phyloP scores from a whole-genome alignment of 2,888 invertebrate species.

The Brachylomia viminalis region DNA sequence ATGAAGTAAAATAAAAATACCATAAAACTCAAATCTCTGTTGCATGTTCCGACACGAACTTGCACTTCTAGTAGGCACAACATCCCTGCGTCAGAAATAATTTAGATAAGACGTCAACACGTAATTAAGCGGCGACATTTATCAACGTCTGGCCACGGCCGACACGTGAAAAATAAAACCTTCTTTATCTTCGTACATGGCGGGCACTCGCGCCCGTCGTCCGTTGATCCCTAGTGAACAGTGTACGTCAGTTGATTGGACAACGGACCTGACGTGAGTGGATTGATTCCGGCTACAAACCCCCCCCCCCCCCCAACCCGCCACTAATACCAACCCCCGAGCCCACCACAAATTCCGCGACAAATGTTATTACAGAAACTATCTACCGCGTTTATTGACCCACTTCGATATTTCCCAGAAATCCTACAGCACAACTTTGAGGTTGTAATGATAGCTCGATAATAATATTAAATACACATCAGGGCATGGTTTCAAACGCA shows the following conservation, averaged over 20 bases:
- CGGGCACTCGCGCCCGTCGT: slow-evolving; percentile 64
- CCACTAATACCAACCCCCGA: slow-evolving; percentile 59
- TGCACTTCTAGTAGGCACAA: slow-evolving; percentile 14
- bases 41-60: neutral
- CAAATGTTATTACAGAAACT: slow-evolving; percentile 87
- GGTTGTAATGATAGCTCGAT: slow-evolving; percentile 66
- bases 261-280: slow-evolving; percentile 86
- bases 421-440: slow-evolving; percentile 68
- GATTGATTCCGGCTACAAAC: slow-evolving; percentile 84
- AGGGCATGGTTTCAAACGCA: slow-evolving; percentile 53
- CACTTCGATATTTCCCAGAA: slow-evolving; percentile 74
- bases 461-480: slow-evolving; percentile 67
- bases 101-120: slow-evolving; percentile 65
- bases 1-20: too few species aligned
- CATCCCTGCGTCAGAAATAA: slow-evolving; percentile 52
- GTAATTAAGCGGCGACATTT: slow-evolving; percentile 71
- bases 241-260: slow-evolving; percentile 88
- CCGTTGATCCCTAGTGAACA: slow-evolving; percentile 85
- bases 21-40: neutral
- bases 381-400: slow-evolving; percentile 82
- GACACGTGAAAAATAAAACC: slow-evolving; percentile 70
- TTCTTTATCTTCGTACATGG: slow-evolving; percentile 71
- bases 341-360: slow-evolving; percentile 76
- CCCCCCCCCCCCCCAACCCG: slow-evolving; percentile 45
- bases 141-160: slow-evolving; percentile 66